phyloP scores from a whole-genome alignment of 2,113 vertebrate genomes.

The Felis chaus region DNA sequence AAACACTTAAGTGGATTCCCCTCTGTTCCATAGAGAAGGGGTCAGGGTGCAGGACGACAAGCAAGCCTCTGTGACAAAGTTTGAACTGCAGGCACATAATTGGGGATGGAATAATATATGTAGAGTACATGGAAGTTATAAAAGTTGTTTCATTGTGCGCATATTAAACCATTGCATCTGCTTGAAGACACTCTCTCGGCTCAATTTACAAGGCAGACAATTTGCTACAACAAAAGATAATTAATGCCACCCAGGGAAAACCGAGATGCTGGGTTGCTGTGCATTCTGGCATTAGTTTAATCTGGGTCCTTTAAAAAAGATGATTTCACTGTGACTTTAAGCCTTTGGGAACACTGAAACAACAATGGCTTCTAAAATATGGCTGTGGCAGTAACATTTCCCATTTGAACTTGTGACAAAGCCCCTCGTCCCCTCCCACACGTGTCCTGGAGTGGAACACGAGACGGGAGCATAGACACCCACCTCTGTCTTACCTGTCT shows the following conservation, averaged over 20 bases:
- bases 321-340: conserved; percentile 78
- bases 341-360: conserved; percentile 69
- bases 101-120: conserved; percentile 11
- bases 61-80: rapidly evolving
- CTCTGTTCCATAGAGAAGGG: background rate
- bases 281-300: conserved; percentile 72
- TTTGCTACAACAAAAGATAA: conserved; percentile 65
- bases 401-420: conserved; percentile 77
- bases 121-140: background rate
- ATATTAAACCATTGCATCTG: background rate
- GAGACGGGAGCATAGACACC: background rate
- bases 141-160: conserved; percentile 36
- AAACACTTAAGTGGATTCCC: background rate
- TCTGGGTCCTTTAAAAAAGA: conserved; percentile 64
- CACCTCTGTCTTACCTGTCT: conserved; percentile 47
- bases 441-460: background rate
- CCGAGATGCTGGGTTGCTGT: background rate
- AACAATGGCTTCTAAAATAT: conserved; percentile 74
- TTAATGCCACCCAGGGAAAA: conserved; percentile 58
- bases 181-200: conserved; percentile 22
- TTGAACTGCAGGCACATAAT: background rate
- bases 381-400: conserved; percentile 63
- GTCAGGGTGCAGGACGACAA: background rate
- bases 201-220: conserved; percentile 61
- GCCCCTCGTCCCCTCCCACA: background rate